A percentile compares a stretch with the other conserved stretches of the same genome.
Conservation (phyloP, 2,888 invertebrate genomes). For the Diogma glabrata region DNA sequence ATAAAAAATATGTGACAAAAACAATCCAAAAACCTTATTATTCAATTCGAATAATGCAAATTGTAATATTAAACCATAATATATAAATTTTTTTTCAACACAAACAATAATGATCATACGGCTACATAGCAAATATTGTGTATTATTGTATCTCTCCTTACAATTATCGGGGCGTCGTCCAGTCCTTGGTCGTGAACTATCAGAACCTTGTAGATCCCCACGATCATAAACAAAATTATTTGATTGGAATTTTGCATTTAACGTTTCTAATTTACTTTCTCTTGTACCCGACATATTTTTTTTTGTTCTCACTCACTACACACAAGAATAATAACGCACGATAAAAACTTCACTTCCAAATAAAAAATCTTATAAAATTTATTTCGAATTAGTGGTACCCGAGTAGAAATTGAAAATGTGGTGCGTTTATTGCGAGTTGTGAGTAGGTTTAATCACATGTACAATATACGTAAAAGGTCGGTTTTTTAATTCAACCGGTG, state of each 20-base stretch:
- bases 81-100: too few species aligned
- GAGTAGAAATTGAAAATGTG: too few species aligned
- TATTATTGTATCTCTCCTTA: too few species aligned
- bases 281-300: conserved; percentile 54
- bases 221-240: conserved; percentile 29
- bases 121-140: too few species aligned
- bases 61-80: not conserved
- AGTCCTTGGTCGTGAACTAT: conserved; percentile 38
- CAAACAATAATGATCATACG: too few species aligned
- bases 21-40: not conserved
- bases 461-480: too few species aligned
- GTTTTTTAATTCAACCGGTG: too few species aligned
- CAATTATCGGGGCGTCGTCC: conserved; percentile 52
- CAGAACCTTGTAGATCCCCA: conserved; percentile 28
- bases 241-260: conserved; percentile 63
- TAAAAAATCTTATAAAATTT: too few species aligned
- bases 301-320: conserved; percentile 13
- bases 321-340: conserved; percentile 7
- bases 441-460: too few species aligned
- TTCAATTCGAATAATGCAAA: not conserved
- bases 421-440: too few species aligned
- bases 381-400: too few species aligned
- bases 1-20: not conserved
- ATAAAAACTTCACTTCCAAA: too few species aligned
- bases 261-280: conserved; percentile 69